These are phyloP conservation scores for Peromyscus eremicus DNA, from an alignment of 2,797 vertebrate species.

Conservation along the genomic window DNA sequence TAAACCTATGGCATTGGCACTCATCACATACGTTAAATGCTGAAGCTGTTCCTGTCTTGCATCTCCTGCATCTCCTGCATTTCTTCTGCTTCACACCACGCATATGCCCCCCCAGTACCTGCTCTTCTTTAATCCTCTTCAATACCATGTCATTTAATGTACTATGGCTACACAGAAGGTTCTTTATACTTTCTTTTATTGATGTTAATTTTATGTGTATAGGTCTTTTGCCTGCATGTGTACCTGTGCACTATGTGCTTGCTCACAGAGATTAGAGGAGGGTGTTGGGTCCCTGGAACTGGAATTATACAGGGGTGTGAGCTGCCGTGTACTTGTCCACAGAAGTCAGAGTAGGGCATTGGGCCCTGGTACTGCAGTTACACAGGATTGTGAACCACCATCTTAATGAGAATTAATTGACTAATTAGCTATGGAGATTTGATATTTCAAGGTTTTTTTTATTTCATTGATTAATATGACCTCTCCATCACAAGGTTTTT, in stretches of 20 bases:
- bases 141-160: not conserved
- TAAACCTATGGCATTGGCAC: not conserved
- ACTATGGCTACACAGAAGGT: too few relatives aligned
- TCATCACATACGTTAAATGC: not conserved
- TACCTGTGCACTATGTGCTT: not conserved
- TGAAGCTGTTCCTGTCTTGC: not conserved
- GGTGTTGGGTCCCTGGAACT: not conserved
- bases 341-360: not conserved
- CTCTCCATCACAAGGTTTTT: not conserved
- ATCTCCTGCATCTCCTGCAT: too few relatives aligned
- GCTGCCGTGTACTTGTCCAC: too few relatives aligned
- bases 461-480: not conserved
- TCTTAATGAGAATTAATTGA: not conserved
- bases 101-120: not conserved
- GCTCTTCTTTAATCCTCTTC: rapidly evolving
- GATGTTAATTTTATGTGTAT: not conserved
- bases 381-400: not conserved
- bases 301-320: not conserved
- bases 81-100: not conserved
- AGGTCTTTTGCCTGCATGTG: not conserved
- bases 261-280: not conserved
- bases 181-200: not conserved
- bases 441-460: not conserved
- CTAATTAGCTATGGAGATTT: not conserved
- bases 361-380: not conserved